A percentile compares a stretch with the other conserved stretches of the same genome.
phyloP scores from a whole-genome alignment of 2,797 vertebrate genomes.

The Parauchenoglanis ngamensis region DNA sequence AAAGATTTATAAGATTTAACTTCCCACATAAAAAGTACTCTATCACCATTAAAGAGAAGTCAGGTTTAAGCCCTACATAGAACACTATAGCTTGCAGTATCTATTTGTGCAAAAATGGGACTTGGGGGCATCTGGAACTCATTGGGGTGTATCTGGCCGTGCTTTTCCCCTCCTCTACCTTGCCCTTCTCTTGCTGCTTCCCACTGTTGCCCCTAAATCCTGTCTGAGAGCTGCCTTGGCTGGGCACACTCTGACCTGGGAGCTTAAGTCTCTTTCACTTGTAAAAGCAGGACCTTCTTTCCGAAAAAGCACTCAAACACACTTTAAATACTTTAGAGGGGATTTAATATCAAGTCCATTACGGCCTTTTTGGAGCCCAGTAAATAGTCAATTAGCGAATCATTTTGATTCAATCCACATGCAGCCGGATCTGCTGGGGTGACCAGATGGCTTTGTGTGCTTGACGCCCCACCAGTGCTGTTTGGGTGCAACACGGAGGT shows the following conservation, averaged over 20 bases:
- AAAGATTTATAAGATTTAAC: conserved; percentile 72
- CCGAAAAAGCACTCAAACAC: conserved; percentile 84
- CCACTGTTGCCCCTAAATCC: conserved; percentile 83
- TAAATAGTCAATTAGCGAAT: conserved; percentile 99
- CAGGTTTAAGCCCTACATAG: conserved; percentile 66
- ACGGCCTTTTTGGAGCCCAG: conserved; percentile 88
- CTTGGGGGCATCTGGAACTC: conserved; percentile 86
- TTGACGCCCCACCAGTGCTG: conserved; percentile 30
- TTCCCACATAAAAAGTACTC: conserved; percentile 79
- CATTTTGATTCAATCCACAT: conserved; percentile 98
- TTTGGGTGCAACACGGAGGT: conserved; percentile 38
- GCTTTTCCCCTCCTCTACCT: conserved; percentile 74
- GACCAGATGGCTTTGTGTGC: conserved; percentile 51
- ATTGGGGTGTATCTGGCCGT: conserved; percentile 80
- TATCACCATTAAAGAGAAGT: conserved; percentile 76
- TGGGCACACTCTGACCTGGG: conserved; percentile 77
- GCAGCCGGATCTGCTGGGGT: conserved; percentile 77
- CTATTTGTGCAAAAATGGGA: conserved; percentile 69
- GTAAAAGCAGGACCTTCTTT: conserved; percentile 84
- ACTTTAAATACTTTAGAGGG: conserved; percentile 90
- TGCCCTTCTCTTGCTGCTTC: conserved; percentile 78
- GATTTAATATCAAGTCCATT: conserved; percentile 99
- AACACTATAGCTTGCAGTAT: conserved; percentile 62
- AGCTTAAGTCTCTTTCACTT: conserved; percentile 90
- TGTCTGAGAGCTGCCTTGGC: conserved; percentile 75